Conservation (phyloP, 1,140 invertebrate species). For the Eubasilissa regina region DNA sequence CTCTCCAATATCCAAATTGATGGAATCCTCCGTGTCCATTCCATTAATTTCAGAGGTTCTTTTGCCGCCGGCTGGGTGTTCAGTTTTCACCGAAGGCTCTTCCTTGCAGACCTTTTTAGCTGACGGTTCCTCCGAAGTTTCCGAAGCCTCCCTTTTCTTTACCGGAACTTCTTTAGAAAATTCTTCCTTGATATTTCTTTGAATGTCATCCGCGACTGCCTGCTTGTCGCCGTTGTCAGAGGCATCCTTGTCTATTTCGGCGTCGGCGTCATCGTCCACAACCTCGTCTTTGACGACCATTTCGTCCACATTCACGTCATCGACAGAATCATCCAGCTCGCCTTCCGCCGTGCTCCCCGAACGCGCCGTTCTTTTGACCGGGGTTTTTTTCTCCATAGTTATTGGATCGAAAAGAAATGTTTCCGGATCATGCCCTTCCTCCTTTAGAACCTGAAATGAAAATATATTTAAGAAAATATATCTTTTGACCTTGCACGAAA, state of each 20-base stretch:
- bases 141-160: slow-evolving; percentile 67
- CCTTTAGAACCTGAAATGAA: slow-evolving; percentile 78
- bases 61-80: slow-evolving; percentile 50
- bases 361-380: slow-evolving; percentile 65
- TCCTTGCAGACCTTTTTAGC: slow-evolving; percentile 67
- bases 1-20: slow-evolving; percentile 85
- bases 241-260: slow-evolving; percentile 42
- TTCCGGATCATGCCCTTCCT: slow-evolving; percentile 86
- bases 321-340: slow-evolving; percentile 62
- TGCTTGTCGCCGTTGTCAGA: not conserved
- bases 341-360: slow-evolving; percentile 62
- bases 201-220: slow-evolving; percentile 62
- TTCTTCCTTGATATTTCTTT: slow-evolving; percentile 62
- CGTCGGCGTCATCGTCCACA: slow-evolving; percentile 59
- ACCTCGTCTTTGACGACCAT: slow-evolving; percentile 68
- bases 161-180: slow-evolving; percentile 53
- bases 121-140: slow-evolving; percentile 64
- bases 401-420: slow-evolving; percentile 79
- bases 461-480: not conserved
- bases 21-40: slow-evolving; percentile 83
- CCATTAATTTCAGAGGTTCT: slow-evolving; percentile 67
- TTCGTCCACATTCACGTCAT: slow-evolving; percentile 71
- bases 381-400: slow-evolving; percentile 64
- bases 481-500: not conserved
- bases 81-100: slow-evolving; percentile 58